phyloP scores from a whole-genome alignment of 2,797 vertebrate species.

The Euphonia xanthogaster region DNA sequence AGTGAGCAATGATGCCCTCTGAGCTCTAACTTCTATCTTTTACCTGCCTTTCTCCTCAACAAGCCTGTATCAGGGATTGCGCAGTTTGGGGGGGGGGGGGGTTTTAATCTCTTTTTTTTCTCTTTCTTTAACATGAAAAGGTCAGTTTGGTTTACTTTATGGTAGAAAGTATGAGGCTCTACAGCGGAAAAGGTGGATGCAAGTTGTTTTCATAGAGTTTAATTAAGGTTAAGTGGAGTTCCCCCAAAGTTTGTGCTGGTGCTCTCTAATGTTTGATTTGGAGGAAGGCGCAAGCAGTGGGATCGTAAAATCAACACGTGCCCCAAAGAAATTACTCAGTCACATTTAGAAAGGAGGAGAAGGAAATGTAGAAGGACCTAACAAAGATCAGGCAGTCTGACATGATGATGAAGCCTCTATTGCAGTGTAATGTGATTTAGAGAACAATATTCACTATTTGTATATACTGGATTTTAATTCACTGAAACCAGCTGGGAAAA shows the following conservation, averaged over 20 bases:
- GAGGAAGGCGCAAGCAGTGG: neutral
- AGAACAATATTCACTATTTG: neutral
- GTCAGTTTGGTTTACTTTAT: neutral
- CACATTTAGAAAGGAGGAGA: neutral
- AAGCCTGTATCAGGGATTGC: neutral
- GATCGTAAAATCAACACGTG: conserved; percentile 36
- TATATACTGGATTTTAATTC: neutral
- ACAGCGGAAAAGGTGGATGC: neutral
- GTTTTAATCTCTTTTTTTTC: neutral
- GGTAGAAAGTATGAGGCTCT: neutral
- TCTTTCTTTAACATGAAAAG: neutral
- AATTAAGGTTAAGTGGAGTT: neutral
- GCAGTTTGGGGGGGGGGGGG: neutral
- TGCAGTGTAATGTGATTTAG: neutral
- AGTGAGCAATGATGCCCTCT: neutral
- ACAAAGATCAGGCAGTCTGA: neutral
- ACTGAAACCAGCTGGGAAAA: neutral
- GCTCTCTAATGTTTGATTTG: conserved; percentile 25
- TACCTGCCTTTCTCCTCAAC: neutral
- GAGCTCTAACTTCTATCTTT: neutral
- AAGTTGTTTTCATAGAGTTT: conserved; percentile 26
- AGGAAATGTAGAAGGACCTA: neutral
- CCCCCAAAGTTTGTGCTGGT: neutral
- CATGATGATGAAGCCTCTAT: neutral
- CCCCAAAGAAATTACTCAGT: neutral